Evolutionary conservation across 2,888 invertebrate genomes (phyloP), one percentile per base, ranked within the genome.

Genomic region (Urechis unicinctus): DNA sequence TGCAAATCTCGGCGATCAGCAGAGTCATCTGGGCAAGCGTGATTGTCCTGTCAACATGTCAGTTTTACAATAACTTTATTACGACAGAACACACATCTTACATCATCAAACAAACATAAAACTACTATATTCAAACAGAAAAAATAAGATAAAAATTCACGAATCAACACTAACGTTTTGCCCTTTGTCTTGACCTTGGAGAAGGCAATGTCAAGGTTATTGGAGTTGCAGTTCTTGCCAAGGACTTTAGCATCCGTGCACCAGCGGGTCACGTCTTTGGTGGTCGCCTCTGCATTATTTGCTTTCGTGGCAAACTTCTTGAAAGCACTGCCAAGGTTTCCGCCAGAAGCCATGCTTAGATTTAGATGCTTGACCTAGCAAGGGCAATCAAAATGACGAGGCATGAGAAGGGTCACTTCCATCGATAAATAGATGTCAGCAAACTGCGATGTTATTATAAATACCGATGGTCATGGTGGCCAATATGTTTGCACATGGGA

Each of bases 201-300:
- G 51, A 62, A 62, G 13, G 59, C 43, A 41, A 62, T 62, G 47
- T 62, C 62, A 22, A 62, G 45, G 53, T 58, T 59, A 50, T 61
- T 62, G 17, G 62, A 61, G 31, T 50, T 59, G 59, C 59, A 62
- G 9, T 28, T 49, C 45, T 60, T 61, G 28, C 61, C 59, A 41
- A 61, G 26, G 42, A 58, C 50, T 28, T 51, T 55, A 21, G 61
- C 61, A 29, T 63, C 60, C 9, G 60, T 63, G 45, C 57, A 60
- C 60, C 61, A 59, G 31, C 52, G 52, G 4, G 61, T 63, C 25
- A 58, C 47, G 42, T 63, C 61, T 24, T 58, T 55, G 17, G 53
- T 58, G 2, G 63, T 60, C 47, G 47, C 47, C 28, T 57, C 57
- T 22, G 44, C 53, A 24, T 51, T 51, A 4, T 53, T 50, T 3